Evolutionary conservation across 2,888 invertebrate species (phyloP).

Genomic region (Ectemnius continuus): DNA sequence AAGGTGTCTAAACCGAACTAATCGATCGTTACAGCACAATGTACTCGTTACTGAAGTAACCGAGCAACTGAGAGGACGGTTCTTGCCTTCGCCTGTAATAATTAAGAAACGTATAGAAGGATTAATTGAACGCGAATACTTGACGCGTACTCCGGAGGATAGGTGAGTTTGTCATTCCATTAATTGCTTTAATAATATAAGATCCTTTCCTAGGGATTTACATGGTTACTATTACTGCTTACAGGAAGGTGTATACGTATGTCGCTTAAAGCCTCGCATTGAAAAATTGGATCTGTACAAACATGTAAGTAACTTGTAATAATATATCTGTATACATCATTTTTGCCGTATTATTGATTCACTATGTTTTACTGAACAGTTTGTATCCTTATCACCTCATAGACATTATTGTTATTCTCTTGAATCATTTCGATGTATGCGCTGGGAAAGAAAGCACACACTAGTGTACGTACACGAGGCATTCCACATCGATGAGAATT

Average conservation of each 20-base stretch:
- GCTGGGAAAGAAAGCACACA: slow-evolving; percentile 19
- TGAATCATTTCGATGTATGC: slow-evolving; percentile 33
- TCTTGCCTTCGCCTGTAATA: slow-evolving; percentile 97
- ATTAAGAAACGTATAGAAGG: slow-evolving; percentile 99
- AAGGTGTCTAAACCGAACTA: neutral
- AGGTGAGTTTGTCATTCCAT: slow-evolving; percentile 77
- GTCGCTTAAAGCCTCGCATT: slow-evolving; percentile 85
- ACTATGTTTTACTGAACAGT: slow-evolving; percentile 42
- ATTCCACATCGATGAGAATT: slow-evolving; percentile 45
- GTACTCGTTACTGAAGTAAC: slow-evolving; percentile 98
- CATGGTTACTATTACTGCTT: slow-evolving; percentile 59
- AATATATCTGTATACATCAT: slow-evolving; percentile 38
- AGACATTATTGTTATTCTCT: slow-evolving; percentile 40
- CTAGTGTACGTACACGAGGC: slow-evolving; percentile 30
- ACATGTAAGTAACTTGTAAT: slow-evolving; percentile 64
- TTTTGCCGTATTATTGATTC: slow-evolving; percentile 41
- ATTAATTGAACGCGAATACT: slow-evolving; percentile 98
- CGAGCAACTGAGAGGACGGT: slow-evolving; percentile 96
- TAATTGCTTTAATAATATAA: neutral
- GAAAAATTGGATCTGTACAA: slow-evolving; percentile 73
- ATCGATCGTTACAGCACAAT: slow-evolving; percentile 85
- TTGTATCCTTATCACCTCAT: slow-evolving; percentile 35
- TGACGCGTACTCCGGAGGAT: slow-evolving; percentile 98
- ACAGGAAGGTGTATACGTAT: slow-evolving; percentile 94
- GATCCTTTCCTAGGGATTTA: neutral